Evolutionary conservation across 2,888 invertebrate genomes (phyloP).

Genomic region (Cremastinae sp.): DNA sequence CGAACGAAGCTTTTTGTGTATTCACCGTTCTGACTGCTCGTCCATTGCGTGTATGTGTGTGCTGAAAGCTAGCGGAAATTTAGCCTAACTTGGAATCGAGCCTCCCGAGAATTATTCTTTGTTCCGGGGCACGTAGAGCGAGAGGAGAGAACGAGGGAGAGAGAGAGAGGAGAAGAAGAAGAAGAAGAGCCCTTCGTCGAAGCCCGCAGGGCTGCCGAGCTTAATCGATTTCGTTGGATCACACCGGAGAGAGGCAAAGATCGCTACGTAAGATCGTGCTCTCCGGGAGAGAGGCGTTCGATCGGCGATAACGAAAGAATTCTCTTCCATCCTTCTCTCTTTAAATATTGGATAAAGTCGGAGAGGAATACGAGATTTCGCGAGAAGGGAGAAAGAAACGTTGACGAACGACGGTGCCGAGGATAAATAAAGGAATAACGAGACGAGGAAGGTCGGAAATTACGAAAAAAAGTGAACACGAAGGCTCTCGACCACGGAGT

Average conservation of each 20-base stretch:
- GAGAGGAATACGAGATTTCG: too few species aligned
- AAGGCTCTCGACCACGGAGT: slow-evolving; percentile 54
- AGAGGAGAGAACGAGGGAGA: background rate
- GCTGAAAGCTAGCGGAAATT: slow-evolving; percentile 39
- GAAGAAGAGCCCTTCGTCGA: slow-evolving; percentile 6
- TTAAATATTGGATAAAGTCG: slow-evolving; percentile 40
- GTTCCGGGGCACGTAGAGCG: slow-evolving; percentile 38
- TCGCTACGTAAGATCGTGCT: slow-evolving; percentile 33
- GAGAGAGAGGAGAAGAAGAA: background rate
- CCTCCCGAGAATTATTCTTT: slow-evolving; percentile 48
- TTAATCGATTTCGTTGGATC: slow-evolving; percentile 41
- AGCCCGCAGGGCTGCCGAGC: slow-evolving; percentile 9
- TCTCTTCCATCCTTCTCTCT: slow-evolving; percentile 1
- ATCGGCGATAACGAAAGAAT: slow-evolving; percentile 32
- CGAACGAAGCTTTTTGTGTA: slow-evolving; percentile 40
- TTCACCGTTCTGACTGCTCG: slow-evolving; percentile 4
- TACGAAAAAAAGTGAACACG: slow-evolving; percentile 64
- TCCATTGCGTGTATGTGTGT: slow-evolving; percentile 23
- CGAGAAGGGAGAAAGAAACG: slow-evolving; percentile 39
- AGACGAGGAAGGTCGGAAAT: slow-evolving; percentile 50
- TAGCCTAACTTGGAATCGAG: slow-evolving; percentile 41
- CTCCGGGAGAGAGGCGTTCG: slow-evolving; percentile 5
- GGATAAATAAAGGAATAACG: slow-evolving; percentile 38
- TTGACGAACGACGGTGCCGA: slow-evolving; percentile 6
- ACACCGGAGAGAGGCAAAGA: slow-evolving; percentile 21